Conservation (phyloP, 2,888 invertebrate genomes). For the Chalcis sispes region DNA sequence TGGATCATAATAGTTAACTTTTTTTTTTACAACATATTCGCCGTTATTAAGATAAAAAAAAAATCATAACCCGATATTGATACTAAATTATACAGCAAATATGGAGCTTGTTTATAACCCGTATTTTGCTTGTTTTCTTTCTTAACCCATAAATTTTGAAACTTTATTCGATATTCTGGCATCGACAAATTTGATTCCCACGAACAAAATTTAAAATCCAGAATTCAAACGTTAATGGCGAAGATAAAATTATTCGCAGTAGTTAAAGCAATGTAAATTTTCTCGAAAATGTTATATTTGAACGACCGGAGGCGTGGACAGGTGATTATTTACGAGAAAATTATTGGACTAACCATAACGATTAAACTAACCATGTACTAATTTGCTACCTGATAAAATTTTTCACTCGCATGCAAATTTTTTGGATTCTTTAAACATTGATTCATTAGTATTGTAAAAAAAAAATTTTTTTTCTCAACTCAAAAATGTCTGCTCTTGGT, state of each 20-base stretch:
- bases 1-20: too few species aligned
- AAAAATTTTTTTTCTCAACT: too few species aligned
- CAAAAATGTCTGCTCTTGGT: too few species aligned
- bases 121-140: slow-evolving; percentile 11
- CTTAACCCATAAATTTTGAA: slow-evolving; percentile 14
- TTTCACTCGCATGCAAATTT: too few species aligned
- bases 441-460: too few species aligned
- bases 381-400: too few species aligned
- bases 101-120: neutral
- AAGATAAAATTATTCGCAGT: neutral
- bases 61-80: slow-evolving; percentile 11
- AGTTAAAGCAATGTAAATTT: slow-evolving; percentile 6
- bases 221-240: neutral
- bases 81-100: slow-evolving; percentile 13
- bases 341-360: too few species aligned
- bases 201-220: slow-evolving; percentile 2
- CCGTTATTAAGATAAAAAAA: neutral
- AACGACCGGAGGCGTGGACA: neutral
- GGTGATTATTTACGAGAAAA: slow-evolving; percentile 10
- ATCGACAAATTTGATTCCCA: slow-evolving; percentile 12
- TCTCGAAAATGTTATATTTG: neutral
- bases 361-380: too few species aligned
- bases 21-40: slow-evolving; percentile 1
- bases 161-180: neutral
- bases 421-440: too few species aligned